phyloP scores from a whole-genome alignment of 2,113 vertebrate species.

The Mirza zaza region DNA sequence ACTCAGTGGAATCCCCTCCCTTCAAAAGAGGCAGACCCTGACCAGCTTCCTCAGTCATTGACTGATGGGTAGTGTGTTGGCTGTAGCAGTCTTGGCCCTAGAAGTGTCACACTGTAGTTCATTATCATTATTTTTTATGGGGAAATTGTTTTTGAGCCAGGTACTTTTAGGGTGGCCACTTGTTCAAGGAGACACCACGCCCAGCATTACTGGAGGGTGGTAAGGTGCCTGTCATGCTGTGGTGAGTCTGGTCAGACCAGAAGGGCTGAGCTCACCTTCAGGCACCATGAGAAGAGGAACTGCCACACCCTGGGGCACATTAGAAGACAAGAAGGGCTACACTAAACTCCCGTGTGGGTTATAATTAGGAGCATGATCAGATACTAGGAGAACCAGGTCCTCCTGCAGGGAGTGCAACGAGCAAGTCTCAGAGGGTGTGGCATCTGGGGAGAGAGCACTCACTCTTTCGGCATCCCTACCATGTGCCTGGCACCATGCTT shows the following conservation, averaged over 20 bases:
- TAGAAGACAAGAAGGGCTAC: background rate
- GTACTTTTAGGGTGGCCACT: background rate
- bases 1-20: background rate
- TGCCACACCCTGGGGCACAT: too few relatives aligned
- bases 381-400: too few relatives aligned
- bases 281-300: too few relatives aligned
- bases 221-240: fast-evolving
- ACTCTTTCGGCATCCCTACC: background rate
- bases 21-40: background rate
- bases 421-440: background rate
- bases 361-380: background rate
- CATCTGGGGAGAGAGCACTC: background rate
- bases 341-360: background rate
- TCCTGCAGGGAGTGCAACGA: background rate
- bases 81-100: background rate
- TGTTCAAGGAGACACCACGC: background rate
- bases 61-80: background rate
- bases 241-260: background rate
- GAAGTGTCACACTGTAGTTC: background rate
- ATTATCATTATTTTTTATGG: background rate
- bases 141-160: background rate
- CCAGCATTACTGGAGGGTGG: background rate
- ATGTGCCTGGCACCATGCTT: background rate
- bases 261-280: background rate
- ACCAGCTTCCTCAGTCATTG: background rate